phyloP scores from a whole-genome alignment of 2,797 vertebrate species.

The Sebastes miniatus region DNA sequence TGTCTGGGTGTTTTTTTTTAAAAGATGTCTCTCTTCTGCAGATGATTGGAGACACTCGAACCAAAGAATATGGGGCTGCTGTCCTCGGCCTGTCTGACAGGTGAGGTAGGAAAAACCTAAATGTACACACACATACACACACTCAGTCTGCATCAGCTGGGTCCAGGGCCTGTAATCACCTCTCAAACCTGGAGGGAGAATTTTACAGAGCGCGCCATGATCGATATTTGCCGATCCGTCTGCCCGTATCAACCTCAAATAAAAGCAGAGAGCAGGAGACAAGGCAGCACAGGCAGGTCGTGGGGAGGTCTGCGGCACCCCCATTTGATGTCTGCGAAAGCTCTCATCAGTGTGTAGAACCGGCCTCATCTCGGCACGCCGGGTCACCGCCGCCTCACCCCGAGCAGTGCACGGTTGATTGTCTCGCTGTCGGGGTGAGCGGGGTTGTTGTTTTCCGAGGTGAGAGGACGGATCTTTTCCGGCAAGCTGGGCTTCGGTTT shows the following conservation, averaged over 20 bases:
- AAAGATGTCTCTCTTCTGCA: constrained; percentile 64
- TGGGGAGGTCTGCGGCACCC: constrained; percentile 64
- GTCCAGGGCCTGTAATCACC: constrained; percentile 74
- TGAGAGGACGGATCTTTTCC: constrained; percentile 57
- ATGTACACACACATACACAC: constrained; percentile 42
- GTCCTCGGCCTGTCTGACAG: constrained; percentile 57
- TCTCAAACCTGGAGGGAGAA: constrained; percentile 77
- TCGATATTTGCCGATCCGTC: constrained; percentile 82
- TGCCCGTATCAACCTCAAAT: constrained; percentile 76
- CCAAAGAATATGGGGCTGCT: constrained; percentile 55
- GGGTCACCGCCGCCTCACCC: constrained; percentile 77
- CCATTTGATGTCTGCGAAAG: constrained; percentile 82
- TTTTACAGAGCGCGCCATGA: constrained; percentile 75
- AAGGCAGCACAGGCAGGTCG: constrained; percentile 68
- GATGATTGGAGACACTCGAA: constrained; percentile 69
- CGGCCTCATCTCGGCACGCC: constrained; percentile 67
- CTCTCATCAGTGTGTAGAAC: constrained; percentile 77
- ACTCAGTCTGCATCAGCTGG: constrained; percentile 72
- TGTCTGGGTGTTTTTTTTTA: constrained; percentile 36
- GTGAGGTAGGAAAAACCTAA: constrained; percentile 55
- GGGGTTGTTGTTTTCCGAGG: constrained; percentile 64
- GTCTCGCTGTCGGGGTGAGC: constrained; percentile 74
- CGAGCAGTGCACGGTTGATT: constrained; percentile 71
- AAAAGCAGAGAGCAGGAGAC: constrained; percentile 69
- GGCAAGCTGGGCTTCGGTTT: constrained; percentile 60